Percentiles rank a stretch among this genome's conserved stretches.
These are phyloP conservation scores for Zaprionus kolodkinae DNA, from an alignment of 1,140 invertebrate genomes.

Conservation along the genomic window DNA sequence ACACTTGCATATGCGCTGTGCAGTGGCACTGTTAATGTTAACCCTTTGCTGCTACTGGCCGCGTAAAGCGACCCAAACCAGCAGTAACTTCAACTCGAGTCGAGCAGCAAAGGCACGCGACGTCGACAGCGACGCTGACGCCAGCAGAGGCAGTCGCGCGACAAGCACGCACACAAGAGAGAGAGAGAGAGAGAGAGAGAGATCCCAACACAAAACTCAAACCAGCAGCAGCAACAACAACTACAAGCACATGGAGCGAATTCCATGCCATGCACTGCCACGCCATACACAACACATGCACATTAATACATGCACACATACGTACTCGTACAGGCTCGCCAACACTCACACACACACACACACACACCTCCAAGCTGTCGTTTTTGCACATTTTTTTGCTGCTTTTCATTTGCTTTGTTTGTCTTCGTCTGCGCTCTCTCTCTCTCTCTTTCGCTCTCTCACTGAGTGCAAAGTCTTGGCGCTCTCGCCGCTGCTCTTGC, in stretches of 20 bases:
- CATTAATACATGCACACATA: slow-evolving; percentile 15
- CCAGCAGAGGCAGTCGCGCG: slow-evolving; percentile 57
- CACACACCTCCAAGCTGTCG: slow-evolving; percentile 55
- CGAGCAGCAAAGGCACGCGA: slow-evolving; percentile 74
- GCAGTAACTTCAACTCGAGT: slow-evolving; percentile 47
- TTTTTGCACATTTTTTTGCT: slow-evolving; percentile 66
- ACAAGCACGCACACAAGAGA: slow-evolving; percentile 50
- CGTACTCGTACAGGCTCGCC: neutral
- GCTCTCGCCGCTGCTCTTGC: slow-evolving; percentile 38
- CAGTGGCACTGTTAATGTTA: slow-evolving; percentile 46
- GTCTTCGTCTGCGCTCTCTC: slow-evolving; percentile 41
- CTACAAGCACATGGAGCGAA: slow-evolving; percentile 5
- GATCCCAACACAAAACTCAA: slow-evolving; percentile 10
- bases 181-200: slow-evolving; percentile 24
- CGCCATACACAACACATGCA: slow-evolving; percentile 29
- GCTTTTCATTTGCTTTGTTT: slow-evolving; percentile 70
- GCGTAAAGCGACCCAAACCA: slow-evolving; percentile 35
- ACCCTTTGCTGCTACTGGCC: slow-evolving; percentile 50
- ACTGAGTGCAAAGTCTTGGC: slow-evolving; percentile 39
- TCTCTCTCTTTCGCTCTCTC: slow-evolving; percentile 35
- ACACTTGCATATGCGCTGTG: slow-evolving; percentile 13
- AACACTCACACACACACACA: slow-evolving; percentile 30
- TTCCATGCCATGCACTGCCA: slow-evolving; percentile 18
- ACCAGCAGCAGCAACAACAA: slow-evolving; percentile 28
- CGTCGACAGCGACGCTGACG: slow-evolving; percentile 63